These are phyloP conservation scores for Hypselothyrea guttata DNA, from an alignment of 2,888 invertebrate genomes.

Conservation along the genomic window DNA sequence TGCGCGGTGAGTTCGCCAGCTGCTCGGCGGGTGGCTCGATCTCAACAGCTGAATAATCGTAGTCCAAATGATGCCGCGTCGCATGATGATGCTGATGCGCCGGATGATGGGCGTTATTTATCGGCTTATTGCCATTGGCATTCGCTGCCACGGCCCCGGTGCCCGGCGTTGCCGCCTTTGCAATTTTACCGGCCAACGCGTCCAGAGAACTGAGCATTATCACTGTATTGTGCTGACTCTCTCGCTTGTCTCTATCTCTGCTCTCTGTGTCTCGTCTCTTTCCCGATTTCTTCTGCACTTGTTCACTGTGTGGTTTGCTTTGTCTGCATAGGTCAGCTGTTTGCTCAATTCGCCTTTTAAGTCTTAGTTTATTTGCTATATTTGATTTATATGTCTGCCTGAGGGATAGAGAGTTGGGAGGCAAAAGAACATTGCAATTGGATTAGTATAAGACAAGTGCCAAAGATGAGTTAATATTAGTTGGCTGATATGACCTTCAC, in stretches of 20 bases:
- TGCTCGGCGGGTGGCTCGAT: conserved; percentile 67
- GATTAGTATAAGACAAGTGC: conserved; percentile 65
- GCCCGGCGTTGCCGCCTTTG: conserved; percentile 85
- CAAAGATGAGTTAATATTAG: no score
- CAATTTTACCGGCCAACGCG: conserved; percentile 94
- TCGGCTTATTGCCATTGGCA: conserved; percentile 75
- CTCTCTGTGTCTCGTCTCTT: neutral
- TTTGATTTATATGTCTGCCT: no score
- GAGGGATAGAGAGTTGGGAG: conserved; percentile 74
- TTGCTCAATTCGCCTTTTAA: neutral
- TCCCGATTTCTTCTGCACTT: neutral
- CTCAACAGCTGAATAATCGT: conserved; percentile 68
- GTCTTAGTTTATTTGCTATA: conserved; percentile 25
- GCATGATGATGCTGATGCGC: conserved; percentile 58
- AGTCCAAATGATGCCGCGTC: conserved; percentile 64
- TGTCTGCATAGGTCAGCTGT: no score
- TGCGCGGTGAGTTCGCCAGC: conserved; percentile 66
- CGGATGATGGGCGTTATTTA: conserved; percentile 54
- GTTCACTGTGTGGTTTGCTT: neutral
- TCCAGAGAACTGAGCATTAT: conserved; percentile 92
- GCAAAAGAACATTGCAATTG: conserved; percentile 57
- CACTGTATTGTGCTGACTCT: neutral
- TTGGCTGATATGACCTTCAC: conserved; percentile 41
- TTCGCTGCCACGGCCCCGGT: conserved; percentile 79
- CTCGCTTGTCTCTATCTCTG: neutral